Base-by-base conservation (phyloP, 2,113 vertebrate genomes). In the Seriola dumerili region DNA sequence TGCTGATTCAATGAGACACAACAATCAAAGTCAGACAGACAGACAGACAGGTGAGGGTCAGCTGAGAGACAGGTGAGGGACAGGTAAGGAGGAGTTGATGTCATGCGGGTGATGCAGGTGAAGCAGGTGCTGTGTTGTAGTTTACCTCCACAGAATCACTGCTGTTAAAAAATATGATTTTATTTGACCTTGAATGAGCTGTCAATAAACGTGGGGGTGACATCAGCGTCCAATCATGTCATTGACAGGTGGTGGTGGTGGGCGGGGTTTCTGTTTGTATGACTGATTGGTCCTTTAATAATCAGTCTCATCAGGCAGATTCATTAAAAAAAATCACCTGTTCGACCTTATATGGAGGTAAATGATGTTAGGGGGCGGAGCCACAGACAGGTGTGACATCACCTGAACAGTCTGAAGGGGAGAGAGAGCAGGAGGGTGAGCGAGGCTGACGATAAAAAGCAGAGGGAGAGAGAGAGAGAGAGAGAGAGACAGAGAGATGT, bases 341-440 rank as follows among this genome's bases (percentile, higher is more conserved):
- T 50, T 70, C 8, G 3, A 62, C 50, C 38, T 19, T 46, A 52
- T 70, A 80, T 78, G 65, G 63, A 70, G 68, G 72, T 83, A 78
- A 85, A 79, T 36, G 23, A 77, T 25, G 38, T 42, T 21, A 64
- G 14, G 32, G 73, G 72, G 72, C 5, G 17, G 78, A 59, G 77
- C 23, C 63, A 78, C 44, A 85, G 34, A 83, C 72, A 80, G 69
- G 76, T 76, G 44, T 55, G 46, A 61, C 16, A 23, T 79, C 80
- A 83, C 72, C 77, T 64, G 55, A 71, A 76, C 40, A 63, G 57
- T 32, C 44, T 69, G 54, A 71, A 65, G 36, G 4, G 66, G 19
- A 36, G 48, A 70, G 13, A 81, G 38, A 80, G 70, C 78, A 42
- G 77, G 62, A 29, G 54, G 44, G 32, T 38, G 64, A 88, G 21